Conservation (phyloP, 2,888 invertebrate genomes). For the Tenthredo livida region DNA sequence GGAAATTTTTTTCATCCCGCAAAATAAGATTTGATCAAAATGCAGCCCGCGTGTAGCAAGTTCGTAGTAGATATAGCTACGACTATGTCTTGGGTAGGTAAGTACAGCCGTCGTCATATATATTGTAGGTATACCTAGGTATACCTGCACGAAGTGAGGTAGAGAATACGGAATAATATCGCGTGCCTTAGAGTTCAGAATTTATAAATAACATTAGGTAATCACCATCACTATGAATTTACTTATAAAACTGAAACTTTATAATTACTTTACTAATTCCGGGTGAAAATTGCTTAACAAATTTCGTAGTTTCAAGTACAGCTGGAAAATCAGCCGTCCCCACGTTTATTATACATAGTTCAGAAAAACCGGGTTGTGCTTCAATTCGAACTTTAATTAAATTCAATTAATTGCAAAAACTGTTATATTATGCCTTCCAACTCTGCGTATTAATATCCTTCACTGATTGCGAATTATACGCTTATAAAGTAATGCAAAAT, state of each 20-base stretch:
- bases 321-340: neutral
- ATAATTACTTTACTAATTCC: conserved; percentile 5
- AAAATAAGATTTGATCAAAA: neutral
- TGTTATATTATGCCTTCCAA: neutral
- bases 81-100: conserved; percentile 2
- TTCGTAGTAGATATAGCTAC: neutral
- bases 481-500: neutral
- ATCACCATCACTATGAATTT: conserved; percentile 15
- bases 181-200: conserved; percentile 34
- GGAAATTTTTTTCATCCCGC: neutral
- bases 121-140: neutral
- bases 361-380: neutral
- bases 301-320: conserved; percentile 32
- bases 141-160: neutral
- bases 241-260: conserved; percentile 15
- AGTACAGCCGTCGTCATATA: conserved; percentile 5
- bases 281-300: neutral
- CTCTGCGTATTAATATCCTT: neutral
- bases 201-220: conserved; percentile 19
- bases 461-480: neutral
- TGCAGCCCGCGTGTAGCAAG: neutral
- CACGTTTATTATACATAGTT: neutral
- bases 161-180: conserved; percentile 25
- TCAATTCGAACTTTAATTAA: neutral
- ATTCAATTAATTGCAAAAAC: neutral